A percentile compares a stretch with the other conserved stretches of the same genome.
phyloP scores from a whole-genome alignment of 2,888 invertebrate species.

The Cecidostiba fungosa region DNA sequence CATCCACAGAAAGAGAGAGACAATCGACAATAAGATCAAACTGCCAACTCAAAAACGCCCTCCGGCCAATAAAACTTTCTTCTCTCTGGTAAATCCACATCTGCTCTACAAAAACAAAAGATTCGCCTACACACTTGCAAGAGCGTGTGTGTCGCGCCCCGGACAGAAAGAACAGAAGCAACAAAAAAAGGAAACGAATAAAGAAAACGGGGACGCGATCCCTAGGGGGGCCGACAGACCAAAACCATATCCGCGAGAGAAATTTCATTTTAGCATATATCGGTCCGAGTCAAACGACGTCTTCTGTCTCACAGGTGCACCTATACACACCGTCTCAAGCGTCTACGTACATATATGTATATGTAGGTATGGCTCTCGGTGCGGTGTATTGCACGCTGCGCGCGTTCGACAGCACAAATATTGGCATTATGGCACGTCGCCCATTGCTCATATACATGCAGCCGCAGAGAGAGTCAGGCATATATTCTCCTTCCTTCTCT shows the following conservation, averaged over 20 bases:
- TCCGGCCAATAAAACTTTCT: slow-evolving; percentile 34
- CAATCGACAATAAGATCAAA: slow-evolving; percentile 2
- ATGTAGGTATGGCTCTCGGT: not conserved
- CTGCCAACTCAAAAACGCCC: slow-evolving; percentile 31
- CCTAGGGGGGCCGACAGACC: not conserved
- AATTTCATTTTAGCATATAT: slow-evolving; percentile 3
- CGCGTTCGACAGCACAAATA: slow-evolving; percentile 39
- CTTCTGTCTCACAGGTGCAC: slow-evolving; percentile 1
- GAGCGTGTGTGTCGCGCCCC: not conserved
- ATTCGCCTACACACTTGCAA: not conserved
- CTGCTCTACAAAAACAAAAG: not conserved
- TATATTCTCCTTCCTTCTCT: slow-evolving; percentile 1
- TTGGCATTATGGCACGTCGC: slow-evolving; percentile 49
- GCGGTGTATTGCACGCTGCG: slow-evolving; percentile 1
- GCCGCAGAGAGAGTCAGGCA: not conserved
- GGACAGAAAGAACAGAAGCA: not conserved
- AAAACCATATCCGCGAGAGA: not conserved
- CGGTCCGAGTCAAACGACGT: not conserved
- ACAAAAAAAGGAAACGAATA: not conserved
- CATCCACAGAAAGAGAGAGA: not conserved
- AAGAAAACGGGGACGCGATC: not conserved
- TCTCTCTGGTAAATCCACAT: not conserved
- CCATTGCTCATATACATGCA: slow-evolving; percentile 19
- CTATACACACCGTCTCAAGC: too few species aligned
- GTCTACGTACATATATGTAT: not conserved